Evolutionary conservation across 2,113 vertebrate genomes (phyloP).

Genomic region (Seriola aureovittata): DNA sequence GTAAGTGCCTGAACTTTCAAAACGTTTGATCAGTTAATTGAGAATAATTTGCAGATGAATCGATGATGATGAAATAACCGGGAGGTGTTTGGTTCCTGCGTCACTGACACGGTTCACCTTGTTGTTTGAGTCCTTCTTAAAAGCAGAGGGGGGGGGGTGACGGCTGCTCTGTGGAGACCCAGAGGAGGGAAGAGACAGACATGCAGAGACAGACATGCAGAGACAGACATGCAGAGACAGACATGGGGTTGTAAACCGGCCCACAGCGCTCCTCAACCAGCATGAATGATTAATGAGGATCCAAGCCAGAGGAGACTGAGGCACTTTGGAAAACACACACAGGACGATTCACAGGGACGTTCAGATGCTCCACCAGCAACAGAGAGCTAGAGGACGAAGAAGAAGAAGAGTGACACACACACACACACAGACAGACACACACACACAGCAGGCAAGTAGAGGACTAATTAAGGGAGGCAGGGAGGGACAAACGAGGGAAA

Average conservation of each 20-base stretch:
- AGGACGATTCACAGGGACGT: conserved; percentile 14
- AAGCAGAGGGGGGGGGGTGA: not conserved
- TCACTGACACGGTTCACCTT: not conserved
- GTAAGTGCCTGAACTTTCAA: no score
- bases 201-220: not conserved
- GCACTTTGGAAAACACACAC: conserved; percentile 44
- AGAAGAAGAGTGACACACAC: no score
- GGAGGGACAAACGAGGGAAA: conserved; percentile 17
- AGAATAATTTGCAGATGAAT: no score
- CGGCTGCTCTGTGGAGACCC: not conserved
- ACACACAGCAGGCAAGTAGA: conserved; percentile 17
- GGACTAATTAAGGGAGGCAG: conserved; percentile 22
- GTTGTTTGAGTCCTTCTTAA: not conserved
- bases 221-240: not conserved
- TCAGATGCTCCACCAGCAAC: not conserved
- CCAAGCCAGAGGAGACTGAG: not conserved
- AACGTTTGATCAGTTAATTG: no score
- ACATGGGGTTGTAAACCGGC: conserved; percentile 4
- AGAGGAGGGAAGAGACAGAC: not conserved
- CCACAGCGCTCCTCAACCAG: conserved; percentile 6
- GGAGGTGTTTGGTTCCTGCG: no score
- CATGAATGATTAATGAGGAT: conserved; percentile 53
- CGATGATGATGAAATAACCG: no score
- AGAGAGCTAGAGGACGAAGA: not conserved
- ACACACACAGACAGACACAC: not conserved